These are phyloP conservation scores for Phengaris alcon DNA, from an alignment of 2,888 invertebrate genomes.

Conservation along the genomic window DNA sequence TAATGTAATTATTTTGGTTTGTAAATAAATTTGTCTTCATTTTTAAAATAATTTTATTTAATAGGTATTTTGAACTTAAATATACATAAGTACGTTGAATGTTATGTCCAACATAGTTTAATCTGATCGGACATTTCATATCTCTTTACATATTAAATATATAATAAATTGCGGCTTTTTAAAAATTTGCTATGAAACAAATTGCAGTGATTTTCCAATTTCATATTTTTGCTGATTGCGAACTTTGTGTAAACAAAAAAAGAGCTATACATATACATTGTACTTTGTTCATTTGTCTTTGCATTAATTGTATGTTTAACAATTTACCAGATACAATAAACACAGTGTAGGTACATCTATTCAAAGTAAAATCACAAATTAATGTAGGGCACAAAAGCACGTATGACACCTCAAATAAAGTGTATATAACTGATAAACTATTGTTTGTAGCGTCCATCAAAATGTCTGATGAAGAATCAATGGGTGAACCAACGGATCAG, in stretches of 20 bases:
- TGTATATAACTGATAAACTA: background rate
- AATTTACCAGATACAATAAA: too few species aligned
- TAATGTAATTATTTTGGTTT: constrained; percentile 40
- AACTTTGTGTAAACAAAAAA: background rate
- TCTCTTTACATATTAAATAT: too few species aligned
- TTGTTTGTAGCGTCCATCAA: constrained; percentile 11
- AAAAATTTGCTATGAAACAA: background rate
- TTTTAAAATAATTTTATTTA: background rate
- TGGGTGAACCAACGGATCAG: constrained; percentile 2
- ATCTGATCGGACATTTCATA: background rate
- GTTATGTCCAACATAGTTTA: background rate
- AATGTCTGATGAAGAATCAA: constrained; percentile 29
- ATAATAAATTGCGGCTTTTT: constrained; percentile 3
- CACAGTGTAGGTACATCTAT: background rate
- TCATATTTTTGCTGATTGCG: background rate
- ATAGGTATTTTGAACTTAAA: background rate
- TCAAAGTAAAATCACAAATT: background rate
- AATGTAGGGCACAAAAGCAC: background rate
- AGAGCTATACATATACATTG: background rate
- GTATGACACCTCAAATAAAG: background rate
- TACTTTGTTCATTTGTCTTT: too few species aligned
- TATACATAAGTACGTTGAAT: background rate
- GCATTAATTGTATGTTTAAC: too few species aligned
- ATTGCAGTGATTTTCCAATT: background rate
- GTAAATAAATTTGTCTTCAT: constrained; percentile 35